Conservation (phyloP, 2,797 vertebrate genomes). For the Amazona ochrocephala region DNA sequence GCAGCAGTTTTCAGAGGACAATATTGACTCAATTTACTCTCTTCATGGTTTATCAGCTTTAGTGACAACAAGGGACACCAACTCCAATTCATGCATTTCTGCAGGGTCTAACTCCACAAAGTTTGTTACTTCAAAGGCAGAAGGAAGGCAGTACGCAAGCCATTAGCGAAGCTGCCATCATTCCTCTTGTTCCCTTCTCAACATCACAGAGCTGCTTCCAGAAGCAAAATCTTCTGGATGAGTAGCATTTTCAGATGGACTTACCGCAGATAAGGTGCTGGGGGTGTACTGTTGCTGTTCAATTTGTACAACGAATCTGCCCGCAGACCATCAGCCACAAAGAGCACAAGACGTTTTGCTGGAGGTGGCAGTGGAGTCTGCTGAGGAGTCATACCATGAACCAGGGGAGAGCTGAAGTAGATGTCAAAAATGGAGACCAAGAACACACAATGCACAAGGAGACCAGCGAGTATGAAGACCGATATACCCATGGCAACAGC, state of each 20-base stretch:
- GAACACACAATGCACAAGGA: conserved; percentile 92
- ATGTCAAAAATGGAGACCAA: conserved; percentile 97
- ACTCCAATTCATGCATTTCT: neutral
- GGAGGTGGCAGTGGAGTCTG: conserved; percentile 83
- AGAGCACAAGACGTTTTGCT: conserved; percentile 88
- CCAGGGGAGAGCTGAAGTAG: conserved; percentile 96
- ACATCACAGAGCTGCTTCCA: neutral
- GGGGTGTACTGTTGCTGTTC: conserved; percentile 72
- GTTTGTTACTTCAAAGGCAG: neutral
- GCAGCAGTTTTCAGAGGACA: neutral
- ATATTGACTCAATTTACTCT: neutral
- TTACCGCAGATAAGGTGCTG: conserved; percentile 90
- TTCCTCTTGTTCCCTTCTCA: neutral
- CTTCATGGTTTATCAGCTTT: neutral
- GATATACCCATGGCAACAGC: conserved; percentile 77
- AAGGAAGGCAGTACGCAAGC: neutral
- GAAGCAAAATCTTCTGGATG: neutral
- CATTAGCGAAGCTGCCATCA: rapidly evolving
- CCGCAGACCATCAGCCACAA: conserved; percentile 94
- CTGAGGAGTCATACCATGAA: conserved; percentile 94
- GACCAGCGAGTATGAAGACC: conserved; percentile 85
- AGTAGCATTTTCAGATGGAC: neutral
- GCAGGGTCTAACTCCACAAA: neutral
- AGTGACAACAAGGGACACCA: neutral
- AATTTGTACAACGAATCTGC: conserved; percentile 87